Base-by-base conservation (phyloP, 1,140 invertebrate genomes). In the Nebria ingens region DNA sequence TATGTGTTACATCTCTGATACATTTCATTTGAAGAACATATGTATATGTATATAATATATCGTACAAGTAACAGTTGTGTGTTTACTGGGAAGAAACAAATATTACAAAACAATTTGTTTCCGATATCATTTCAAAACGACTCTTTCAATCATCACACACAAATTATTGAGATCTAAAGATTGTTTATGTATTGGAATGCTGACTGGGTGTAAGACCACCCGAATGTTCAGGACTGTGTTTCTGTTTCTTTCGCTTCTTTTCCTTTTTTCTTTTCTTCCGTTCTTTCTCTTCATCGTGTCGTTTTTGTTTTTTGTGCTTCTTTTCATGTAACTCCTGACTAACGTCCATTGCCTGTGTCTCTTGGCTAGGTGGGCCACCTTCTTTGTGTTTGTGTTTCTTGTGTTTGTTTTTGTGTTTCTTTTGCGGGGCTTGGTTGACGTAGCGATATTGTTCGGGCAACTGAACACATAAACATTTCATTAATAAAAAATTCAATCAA, bases 391-490 rank as follows among this genome's bases (percentile, higher is more conserved):
- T 93, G 68, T 94, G 91, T 68, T 95, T 94, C 78, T 97, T 96
- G 65, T 96, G 90, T 73, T 93, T 91, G 65, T 87, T 90, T 71
- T 93, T 95, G 65, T 94, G 89, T 74, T 94, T 94, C 69, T 91
- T 91, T 61, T 88, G 85, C 55, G 92, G 89, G 61, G 89, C 85
- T 66, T 92, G 88, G 75, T 89, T 94, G 62, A 93, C 85, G 68
- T 93, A 90, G 56, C 93, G 81, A 78, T 96, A 97, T 68, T 97
- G 93, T 73, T 97, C 93, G 19, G 95, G 94, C 57, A 98, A 74
- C 87, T 91, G 65, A 34, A 79, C 75, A 60, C 56, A 62, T 57
- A 65, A 65, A 62, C 58, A 59, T 59, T 52, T 3, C 49, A 53
- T 22, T 20, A 21, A 21, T 51, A 56, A 13, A 20, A 15, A n/a